phyloP scores from a whole-genome alignment of 2,888 invertebrate species.

The Macropis europaea region DNA sequence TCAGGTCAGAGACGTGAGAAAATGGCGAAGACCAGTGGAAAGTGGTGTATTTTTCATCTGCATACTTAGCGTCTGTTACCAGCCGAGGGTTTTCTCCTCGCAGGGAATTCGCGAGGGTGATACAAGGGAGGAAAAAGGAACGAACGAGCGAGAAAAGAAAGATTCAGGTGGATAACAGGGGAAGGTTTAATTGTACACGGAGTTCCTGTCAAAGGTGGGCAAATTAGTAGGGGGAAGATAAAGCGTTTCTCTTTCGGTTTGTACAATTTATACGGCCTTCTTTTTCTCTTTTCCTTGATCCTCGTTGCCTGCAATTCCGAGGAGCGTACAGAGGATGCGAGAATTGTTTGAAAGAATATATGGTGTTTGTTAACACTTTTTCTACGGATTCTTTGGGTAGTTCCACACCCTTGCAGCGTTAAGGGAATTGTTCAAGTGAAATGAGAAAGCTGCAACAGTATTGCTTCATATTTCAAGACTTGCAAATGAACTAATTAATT shows the following conservation, averaged over 20 bases:
- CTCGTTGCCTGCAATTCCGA: too few species aligned
- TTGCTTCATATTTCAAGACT: too few species aligned
- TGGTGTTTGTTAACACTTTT: too few species aligned
- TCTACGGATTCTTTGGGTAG: too few species aligned
- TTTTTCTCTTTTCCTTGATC: not conserved
- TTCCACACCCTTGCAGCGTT: too few species aligned
- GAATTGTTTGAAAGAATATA: too few species aligned
- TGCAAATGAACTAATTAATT: too few species aligned
- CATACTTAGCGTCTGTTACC: slow-evolving; percentile 61
- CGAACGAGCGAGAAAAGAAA: not conserved
- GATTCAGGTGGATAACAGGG: not conserved
- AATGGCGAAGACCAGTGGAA: slow-evolving; percentile 55
- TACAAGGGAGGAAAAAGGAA: not conserved
- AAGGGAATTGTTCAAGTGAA: too few species aligned
- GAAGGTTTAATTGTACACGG: slow-evolving; percentile 14
- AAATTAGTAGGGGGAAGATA: not conserved
- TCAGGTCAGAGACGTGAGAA: slow-evolving; percentile 63
- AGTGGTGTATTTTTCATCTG: slow-evolving; percentile 70
- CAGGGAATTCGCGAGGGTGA: slow-evolving; percentile 5
- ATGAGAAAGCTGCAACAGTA: too few species aligned
- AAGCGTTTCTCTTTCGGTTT: not conserved
- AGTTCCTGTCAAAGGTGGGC: not conserved
- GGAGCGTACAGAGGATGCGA: too few species aligned
- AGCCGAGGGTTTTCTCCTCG: slow-evolving; percentile 11
- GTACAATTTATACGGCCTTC: not conserved